Evolutionary conservation across 2,113 vertebrate species (phyloP).

Genomic region (Microcebus griseorufus): DNA sequence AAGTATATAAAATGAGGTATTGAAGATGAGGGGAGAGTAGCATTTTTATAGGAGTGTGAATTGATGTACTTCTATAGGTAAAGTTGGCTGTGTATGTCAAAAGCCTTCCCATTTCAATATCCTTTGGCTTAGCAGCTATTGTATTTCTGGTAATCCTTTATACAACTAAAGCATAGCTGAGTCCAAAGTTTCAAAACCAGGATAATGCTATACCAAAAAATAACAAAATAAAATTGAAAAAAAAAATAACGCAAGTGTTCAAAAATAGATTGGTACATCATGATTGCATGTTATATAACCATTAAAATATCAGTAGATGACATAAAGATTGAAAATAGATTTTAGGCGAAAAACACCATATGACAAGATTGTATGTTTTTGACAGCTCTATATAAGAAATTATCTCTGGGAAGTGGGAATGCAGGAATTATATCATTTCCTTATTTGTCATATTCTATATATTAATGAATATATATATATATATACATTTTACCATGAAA

Average conservation of each 20-base stretch:
- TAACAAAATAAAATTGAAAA: not conserved
- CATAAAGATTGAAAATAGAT: not conserved
- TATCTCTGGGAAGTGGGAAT: not conserved
- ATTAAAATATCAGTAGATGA: not conserved
- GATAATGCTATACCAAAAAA: not conserved
- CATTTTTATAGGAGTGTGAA: not conserved
- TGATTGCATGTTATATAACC: not conserved
- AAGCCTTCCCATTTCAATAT: not conserved
- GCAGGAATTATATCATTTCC: not conserved
- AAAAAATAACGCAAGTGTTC: not conserved
- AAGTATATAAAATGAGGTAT: not conserved
- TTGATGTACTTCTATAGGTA: not conserved
- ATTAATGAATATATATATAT: not conserved
- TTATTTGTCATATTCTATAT: not conserved
- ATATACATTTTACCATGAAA: not conserved
- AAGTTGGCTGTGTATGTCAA: not conserved
- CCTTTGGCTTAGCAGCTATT: not conserved
- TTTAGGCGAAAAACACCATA: not conserved
- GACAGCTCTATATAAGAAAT: not conserved
- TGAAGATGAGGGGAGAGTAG: too few species aligned
- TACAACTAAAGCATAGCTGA: not conserved
- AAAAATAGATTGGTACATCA: not conserved
- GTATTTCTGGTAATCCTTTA: not conserved
- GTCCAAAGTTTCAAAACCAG: not conserved
- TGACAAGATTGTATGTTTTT: not conserved